phyloP scores from a whole-genome alignment of 2,113 vertebrate genomes.

The Todiramphus chloris region DNA sequence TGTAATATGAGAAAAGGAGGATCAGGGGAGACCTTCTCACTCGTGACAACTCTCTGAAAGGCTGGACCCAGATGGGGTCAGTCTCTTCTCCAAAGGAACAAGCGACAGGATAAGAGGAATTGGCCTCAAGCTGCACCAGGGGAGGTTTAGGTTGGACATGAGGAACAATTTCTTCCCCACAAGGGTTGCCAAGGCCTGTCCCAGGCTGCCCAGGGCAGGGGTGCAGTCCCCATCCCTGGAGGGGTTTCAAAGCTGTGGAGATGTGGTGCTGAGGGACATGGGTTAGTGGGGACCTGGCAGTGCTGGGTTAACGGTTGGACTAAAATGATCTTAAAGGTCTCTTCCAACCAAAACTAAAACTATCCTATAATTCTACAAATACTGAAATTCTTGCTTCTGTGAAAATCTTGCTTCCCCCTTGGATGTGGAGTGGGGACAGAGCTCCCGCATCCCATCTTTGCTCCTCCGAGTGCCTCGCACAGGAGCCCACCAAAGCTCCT shows the following conservation, averaged over 20 bases:
- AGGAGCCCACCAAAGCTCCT: neutral
- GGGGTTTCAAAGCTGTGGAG: neutral
- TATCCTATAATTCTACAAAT: neutral
- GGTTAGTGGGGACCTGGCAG: neutral
- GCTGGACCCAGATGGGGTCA: too few relatives aligned
- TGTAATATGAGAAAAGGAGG: too few relatives aligned
- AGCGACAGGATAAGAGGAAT: too few relatives aligned
- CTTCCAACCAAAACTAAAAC: neutral
- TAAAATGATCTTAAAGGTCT: neutral
- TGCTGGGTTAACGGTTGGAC: neutral
- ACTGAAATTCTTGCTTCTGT: too few relatives aligned
- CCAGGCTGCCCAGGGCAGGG: neutral
- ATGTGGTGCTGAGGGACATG: neutral
- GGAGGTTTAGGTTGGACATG: too few relatives aligned
- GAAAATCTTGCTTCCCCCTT: neutral
- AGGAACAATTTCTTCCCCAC: too few relatives aligned
- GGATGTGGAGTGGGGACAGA: rapidly evolving
- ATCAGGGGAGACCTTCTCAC: too few relatives aligned
- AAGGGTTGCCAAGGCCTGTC: too few relatives aligned
- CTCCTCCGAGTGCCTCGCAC: neutral
- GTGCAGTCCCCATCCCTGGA: neutral
- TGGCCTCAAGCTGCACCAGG: too few relatives aligned
- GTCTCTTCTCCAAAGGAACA: too few relatives aligned
- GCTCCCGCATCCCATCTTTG: neutral
- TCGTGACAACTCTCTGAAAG: too few relatives aligned